A percentile compares a stretch with the other conserved stretches of the same genome.
Conservation (phyloP, 2,797 vertebrate genomes). For the Silurus aristotelis region DNA sequence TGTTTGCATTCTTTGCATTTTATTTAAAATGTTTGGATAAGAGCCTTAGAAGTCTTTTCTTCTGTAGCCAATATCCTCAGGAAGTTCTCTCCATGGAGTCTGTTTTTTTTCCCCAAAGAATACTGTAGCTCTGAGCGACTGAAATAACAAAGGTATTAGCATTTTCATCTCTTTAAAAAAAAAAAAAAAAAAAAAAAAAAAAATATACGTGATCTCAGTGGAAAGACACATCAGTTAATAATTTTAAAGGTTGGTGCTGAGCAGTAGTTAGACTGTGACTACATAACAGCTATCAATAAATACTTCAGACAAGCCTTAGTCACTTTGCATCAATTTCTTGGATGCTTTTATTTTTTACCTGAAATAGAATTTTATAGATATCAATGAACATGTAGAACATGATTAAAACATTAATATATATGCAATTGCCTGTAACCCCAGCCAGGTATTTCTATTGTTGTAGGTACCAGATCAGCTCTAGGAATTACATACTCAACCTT, state of each 20-base stretch:
- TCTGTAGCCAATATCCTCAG: conserved; percentile 1
- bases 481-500: conserved; percentile 40
- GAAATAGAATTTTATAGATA: not conserved
- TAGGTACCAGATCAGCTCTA: conserved; percentile 29
- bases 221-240: not conserved
- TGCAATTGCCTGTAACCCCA: conserved; percentile 24
- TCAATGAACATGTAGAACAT: conserved; percentile 25
- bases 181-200: not conserved
- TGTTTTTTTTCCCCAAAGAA: not conserved
- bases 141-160: conserved; percentile 14
- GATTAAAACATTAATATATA: conserved; percentile 21
- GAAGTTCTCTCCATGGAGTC: conserved; percentile 3
- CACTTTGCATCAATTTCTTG: conserved; percentile 18
- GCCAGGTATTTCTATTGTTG: conserved; percentile 47
- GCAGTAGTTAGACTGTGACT: conserved; percentile 19
- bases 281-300: conserved; percentile 39
- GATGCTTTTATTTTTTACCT: conserved; percentile 30
- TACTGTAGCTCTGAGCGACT: not conserved
- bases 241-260: conserved; percentile 3
- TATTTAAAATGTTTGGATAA: conserved; percentile 12
- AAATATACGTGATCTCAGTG: not conserved
- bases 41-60: not conserved
- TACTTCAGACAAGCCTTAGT: conserved; percentile 14
- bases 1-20: not conserved
- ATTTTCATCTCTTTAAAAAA: not conserved